Evolutionary conservation across 2,113 vertebrate species (phyloP).

Genomic region (Tachysurus fulvidraco): DNA sequence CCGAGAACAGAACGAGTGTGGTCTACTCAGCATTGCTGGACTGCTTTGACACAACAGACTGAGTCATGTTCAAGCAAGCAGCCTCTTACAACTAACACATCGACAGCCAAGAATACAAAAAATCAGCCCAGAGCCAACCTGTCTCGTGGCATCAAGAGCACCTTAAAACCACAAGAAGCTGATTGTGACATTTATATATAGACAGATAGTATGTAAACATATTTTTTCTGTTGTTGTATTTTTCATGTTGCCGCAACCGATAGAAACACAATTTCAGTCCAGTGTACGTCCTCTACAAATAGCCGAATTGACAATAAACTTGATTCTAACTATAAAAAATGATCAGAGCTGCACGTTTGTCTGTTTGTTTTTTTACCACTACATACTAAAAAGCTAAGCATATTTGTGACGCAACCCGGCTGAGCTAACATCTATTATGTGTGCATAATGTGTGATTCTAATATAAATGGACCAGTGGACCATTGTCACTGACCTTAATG

Average conservation of each 20-base stretch:
- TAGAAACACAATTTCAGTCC: too few relatives aligned
- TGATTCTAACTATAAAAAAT: too few relatives aligned
- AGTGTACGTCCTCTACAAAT: too few relatives aligned
- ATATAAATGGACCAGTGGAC: background rate
- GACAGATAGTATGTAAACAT: too few relatives aligned
- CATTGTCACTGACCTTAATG: slow-evolving; percentile 70
- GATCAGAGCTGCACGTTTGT: background rate
- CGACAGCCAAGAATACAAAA: too few relatives aligned
- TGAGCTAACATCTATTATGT: background rate
- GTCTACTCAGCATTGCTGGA: background rate
- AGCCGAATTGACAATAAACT: too few relatives aligned
- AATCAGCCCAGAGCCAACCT: background rate
- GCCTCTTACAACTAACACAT: background rate
- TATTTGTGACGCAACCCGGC: background rate
- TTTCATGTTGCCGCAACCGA: too few relatives aligned
- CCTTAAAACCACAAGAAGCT: too few relatives aligned
- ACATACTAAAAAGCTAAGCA: background rate
- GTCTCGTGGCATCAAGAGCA: background rate
- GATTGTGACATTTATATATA: too few relatives aligned
- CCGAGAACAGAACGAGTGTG: background rate
- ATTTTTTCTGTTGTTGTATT: too few relatives aligned
- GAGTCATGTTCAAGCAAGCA: background rate
- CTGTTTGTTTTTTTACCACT: background rate
- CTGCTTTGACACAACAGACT: background rate
- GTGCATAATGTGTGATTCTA: background rate